Conservation (phyloP, 2,797 vertebrate genomes). For the Sebastes hopkinsi region DNA sequence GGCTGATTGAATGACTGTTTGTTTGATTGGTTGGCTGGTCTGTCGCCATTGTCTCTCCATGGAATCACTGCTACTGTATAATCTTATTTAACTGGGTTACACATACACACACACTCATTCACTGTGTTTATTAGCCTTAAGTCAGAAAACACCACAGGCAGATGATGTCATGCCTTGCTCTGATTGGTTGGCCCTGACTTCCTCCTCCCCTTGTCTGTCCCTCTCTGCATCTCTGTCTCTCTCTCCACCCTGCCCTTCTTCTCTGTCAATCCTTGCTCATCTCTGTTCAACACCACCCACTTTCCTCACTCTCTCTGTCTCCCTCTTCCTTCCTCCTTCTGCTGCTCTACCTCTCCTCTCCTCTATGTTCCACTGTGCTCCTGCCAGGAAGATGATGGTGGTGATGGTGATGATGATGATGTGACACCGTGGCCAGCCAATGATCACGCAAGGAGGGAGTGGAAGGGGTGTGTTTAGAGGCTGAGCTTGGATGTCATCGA, state of each 20-base stretch:
- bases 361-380: constrained; percentile 53
- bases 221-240: constrained; percentile 15
- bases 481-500: constrained; percentile 90
- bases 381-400: constrained; percentile 76
- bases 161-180: constrained; percentile 77
- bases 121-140: constrained; percentile 56
- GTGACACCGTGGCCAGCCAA: constrained; percentile 81
- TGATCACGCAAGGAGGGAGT: constrained; percentile 73
- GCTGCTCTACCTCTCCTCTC: constrained; percentile 7
- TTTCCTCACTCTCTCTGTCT: constrained; percentile 15
- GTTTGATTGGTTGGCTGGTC: background rate
- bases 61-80: constrained; percentile 20
- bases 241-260: constrained; percentile 29
- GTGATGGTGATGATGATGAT: constrained; percentile 73
- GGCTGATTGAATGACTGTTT: background rate
- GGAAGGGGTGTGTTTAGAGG: constrained; percentile 81
- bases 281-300: constrained; percentile 39
- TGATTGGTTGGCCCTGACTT: constrained; percentile 73
- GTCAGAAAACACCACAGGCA: constrained; percentile 62
- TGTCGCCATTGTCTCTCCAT: constrained; percentile 18
- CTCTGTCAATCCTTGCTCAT: constrained; percentile 48
- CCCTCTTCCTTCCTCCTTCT: background rate
- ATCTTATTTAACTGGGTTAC: constrained; percentile 42
- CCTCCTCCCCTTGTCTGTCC: constrained; percentile 28
- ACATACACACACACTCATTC: constrained; percentile 9